Evolutionary conservation across 2,888 invertebrate genomes (phyloP), one percentile per base, ranked within the genome.

Genomic region (Acheta domesticus): DNA sequence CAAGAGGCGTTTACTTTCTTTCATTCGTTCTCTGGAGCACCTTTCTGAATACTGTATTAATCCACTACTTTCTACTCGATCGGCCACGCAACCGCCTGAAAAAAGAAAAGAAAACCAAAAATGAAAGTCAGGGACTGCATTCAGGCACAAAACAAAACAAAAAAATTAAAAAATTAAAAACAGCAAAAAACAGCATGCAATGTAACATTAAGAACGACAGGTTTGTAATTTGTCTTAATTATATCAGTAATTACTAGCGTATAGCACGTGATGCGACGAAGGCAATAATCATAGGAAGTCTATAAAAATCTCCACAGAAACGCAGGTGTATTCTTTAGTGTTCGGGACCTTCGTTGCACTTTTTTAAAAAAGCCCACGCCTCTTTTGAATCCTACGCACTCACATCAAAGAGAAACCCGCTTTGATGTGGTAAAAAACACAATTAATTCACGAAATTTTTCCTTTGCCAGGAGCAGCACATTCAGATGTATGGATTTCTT

Each of bases 81-180:
- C 62, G n/a, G 62, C 62, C 62, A 62, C 62, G 62, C 62, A 62
- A 62, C 62, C 62, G 62, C n/a, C 62, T 62, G 62, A 62, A 62
- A 62, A 36, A 62, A 62, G 62, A 62, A 62, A 62, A 62, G 62
- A 62, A 62, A 62, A 62, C 14, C 16, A 62, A 62, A 62, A 62
- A 62, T 62, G 62, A 62, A 62, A 62, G 14, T 62, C 62, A 62
- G 62, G 62, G 62, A 62, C 62, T 62, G 14, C 62, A 62, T 62
- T 62, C 62, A 62, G 14, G 14, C 62, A 62, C 62, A 62, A 62
- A 62, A 62, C 36, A 36, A 62, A 62, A 62, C n/a, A 19, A 62
- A 62, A 62, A 62, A 62, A 62, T 62, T 19, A 62, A 62, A 19
- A n/a, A 62, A 62, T 62, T 62, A 62, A 62, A 62, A 62, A 62